These are phyloP conservation scores for Crotalus adamanteus DNA, from an alignment of 2,797 vertebrate species.

Conservation along the genomic window DNA sequence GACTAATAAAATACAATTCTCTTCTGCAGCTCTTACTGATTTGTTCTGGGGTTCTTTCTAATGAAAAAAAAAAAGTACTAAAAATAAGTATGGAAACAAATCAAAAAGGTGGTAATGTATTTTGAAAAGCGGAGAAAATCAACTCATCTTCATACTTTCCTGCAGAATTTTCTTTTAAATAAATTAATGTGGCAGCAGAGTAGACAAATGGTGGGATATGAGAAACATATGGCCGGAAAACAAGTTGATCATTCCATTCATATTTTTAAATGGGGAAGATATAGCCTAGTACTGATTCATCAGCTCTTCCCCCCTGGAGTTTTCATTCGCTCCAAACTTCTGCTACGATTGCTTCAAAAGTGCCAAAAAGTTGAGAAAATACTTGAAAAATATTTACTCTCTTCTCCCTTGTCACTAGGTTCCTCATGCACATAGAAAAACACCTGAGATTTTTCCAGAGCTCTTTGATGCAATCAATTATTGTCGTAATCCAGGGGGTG, in stretches of 20 bases:
- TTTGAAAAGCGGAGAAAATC: not conserved
- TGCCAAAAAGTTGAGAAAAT: not conserved
- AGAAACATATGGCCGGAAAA: not conserved
- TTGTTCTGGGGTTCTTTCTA: not conserved
- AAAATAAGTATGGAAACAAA: not conserved
- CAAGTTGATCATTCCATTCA: not conserved
- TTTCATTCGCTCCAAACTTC: not conserved
- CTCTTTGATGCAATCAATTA: conserved; percentile 79
- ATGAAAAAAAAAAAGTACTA: not conserved
- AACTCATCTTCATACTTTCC: not conserved
- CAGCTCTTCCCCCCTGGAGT: not conserved
- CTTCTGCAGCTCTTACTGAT: not conserved
- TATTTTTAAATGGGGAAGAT: not conserved
- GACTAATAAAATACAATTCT: not conserved
- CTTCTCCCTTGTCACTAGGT: conserved; percentile 53
- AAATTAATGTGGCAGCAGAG: not conserved
- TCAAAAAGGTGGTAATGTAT: not conserved
- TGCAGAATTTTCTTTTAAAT: not conserved
- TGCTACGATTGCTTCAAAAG: not conserved
- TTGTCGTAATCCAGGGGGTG: conserved; percentile 88
- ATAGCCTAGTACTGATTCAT: not conserved
- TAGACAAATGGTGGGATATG: not conserved
- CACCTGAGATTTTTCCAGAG: conserved; percentile 83
- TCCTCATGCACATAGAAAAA: conserved; percentile 82
- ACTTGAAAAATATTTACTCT: not conserved